phyloP scores from a whole-genome alignment of 1,140 invertebrate species.

The Cyclargus thomasi region DNA sequence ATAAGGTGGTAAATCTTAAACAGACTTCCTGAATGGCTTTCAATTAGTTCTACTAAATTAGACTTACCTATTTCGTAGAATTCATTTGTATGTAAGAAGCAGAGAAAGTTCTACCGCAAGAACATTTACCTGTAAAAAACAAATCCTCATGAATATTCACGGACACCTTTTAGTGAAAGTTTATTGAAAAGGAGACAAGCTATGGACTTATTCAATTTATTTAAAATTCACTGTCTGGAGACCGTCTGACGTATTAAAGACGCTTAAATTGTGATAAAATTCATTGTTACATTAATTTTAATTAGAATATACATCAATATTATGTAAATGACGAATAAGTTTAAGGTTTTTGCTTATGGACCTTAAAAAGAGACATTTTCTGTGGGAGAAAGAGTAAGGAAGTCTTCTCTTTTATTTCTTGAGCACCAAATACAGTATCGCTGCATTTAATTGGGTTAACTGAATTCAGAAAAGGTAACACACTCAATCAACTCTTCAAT shows the following conservation, averaged over 20 bases:
- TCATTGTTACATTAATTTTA: not conserved
- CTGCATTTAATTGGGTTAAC: too few species aligned
- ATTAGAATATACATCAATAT: too few species aligned
- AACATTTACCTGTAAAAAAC: conserved; percentile 65
- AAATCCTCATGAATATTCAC: conserved; percentile 69
- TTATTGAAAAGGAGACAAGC: conserved; percentile 59
- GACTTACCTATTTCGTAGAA: not conserved
- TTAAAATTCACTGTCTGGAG: not conserved
- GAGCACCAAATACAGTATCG: too few species aligned
- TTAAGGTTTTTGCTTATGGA: too few species aligned
- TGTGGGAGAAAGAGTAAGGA: too few species aligned
- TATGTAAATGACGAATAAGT: too few species aligned
- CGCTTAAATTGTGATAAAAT: not conserved
- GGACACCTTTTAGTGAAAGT: conserved; percentile 58
- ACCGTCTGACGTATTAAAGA: not conserved
- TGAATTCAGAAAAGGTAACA: too few species aligned
- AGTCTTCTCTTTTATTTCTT: too few species aligned
- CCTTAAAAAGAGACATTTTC: too few species aligned
- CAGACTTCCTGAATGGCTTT: not conserved
- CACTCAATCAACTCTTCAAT: too few species aligned
- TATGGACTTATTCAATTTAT: conserved; percentile 23
- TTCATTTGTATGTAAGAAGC: conserved; percentile 36
- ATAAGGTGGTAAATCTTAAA: not conserved
- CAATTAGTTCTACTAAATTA: conserved; percentile 4
- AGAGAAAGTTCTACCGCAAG: conserved; percentile 34